Evolutionary conservation across 2,888 invertebrate species (phyloP), one percentile per base, ranked within the genome.

Genomic region (Lamellibrachia satsuma): DNA sequence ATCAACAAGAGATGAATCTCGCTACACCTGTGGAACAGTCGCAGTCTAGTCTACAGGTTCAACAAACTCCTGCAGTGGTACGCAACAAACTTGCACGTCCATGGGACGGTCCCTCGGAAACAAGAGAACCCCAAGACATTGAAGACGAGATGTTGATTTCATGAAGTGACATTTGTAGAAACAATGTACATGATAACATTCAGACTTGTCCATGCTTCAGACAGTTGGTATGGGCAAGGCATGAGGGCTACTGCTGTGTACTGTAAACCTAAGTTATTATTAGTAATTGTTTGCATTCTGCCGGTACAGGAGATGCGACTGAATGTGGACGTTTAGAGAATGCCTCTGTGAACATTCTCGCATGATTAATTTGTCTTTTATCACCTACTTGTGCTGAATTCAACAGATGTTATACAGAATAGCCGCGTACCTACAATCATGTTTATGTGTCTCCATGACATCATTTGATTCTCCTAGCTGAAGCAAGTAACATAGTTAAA

Each of bases 261-360:
- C 75, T 75, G 75, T 75, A 75, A 75, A 75, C 75, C n/a, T 75
- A 75, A 75, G 75, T 75, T 75, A 75, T 75, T 75, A 75, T 75
- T 75, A 75, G 22, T 75, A 75, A 75, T 75, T 75, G 75, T 75
- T 75, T 75, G 75, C 75, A 75, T 75, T 75, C 75, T 75, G 22
- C 75, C 3, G 75, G 15, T n/a, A 22, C n/a, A 11, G n/a, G n/a
- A 75, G 15, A 75, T 22, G 15, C 75, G 22, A 22, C 6, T 22
- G 75, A 22, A 11, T 1, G 22, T n/a, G n/a, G 2, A 4, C 22
- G 22, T 75, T 75, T 75, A 75, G 15, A 75, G 22, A 75, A 75
- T 22, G 22, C 75, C 75, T 8, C 57, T 3, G 75, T 75, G 22
- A 22, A 6, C 22, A 22, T 75, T 75, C 15, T 15, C 15, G 75